A percentile compares a stretch with the other conserved stretches of the same genome.
Conservation (phyloP, 1,140 invertebrate species). For the Probaryconus sp. region DNA sequence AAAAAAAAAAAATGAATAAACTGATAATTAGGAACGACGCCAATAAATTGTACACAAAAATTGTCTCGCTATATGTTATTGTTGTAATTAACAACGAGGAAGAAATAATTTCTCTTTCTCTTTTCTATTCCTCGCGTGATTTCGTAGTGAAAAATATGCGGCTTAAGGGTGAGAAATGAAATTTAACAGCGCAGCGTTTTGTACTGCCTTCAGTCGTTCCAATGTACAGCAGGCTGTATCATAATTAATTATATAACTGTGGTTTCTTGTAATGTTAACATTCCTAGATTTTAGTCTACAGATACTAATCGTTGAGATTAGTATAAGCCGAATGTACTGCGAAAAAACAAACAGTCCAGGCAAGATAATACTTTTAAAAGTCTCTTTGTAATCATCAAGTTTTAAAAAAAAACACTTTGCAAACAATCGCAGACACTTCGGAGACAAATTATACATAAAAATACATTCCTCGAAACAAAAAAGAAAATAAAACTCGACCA, state of each 20-base stretch:
- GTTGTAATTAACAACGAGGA: too few species aligned
- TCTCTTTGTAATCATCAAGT: too few species aligned
- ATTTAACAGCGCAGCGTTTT: conserved; percentile 62
- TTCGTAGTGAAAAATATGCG: not conserved
- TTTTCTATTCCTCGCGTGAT: too few species aligned
- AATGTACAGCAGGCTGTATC: conserved; percentile 78
- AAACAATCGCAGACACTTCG: too few species aligned
- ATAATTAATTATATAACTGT: conserved; percentile 76
- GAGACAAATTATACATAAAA: too few species aligned
- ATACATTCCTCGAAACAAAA: too few species aligned
- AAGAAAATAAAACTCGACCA: too few species aligned
- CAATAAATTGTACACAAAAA: too few species aligned
- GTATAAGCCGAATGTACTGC: conserved; percentile 59
- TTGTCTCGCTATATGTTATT: too few species aligned
- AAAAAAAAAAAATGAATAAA: not conserved
- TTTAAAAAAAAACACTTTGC: too few species aligned
- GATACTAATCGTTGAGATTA: conserved; percentile 73
- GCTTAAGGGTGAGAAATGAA: not conserved
- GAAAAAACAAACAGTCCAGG: conserved; percentile 1
- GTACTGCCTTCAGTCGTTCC: conserved; percentile 75
- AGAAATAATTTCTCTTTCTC: too few species aligned
- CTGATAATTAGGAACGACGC: conserved; percentile 22
- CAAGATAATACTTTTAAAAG: not conserved
- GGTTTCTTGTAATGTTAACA: conserved; percentile 78
- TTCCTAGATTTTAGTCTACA: conserved; percentile 77